These are phyloP conservation scores for Nerophis lumbriciformis DNA, from an alignment of 2,113 vertebrate genomes.

Conservation along the genomic window DNA sequence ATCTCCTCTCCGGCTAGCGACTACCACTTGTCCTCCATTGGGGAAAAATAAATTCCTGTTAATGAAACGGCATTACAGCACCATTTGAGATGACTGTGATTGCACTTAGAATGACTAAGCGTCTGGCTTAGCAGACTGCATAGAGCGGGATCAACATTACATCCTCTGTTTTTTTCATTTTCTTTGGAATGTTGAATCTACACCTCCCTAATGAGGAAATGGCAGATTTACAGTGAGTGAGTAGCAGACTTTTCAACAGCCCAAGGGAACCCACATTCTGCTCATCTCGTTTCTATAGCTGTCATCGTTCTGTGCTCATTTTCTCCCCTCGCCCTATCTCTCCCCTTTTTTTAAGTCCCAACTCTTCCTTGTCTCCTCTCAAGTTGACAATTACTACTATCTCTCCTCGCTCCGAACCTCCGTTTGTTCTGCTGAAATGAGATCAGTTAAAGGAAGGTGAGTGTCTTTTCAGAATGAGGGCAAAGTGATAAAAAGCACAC, in stretches of 20 bases:
- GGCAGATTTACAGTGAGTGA: conserved; percentile 38
- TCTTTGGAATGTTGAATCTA: conserved; percentile 55
- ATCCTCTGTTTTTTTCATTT: conserved; percentile 55
- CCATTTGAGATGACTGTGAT: conserved; percentile 59
- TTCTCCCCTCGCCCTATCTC: conserved; percentile 23
- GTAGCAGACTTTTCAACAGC: conserved; percentile 44
- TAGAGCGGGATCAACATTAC: conserved; percentile 50
- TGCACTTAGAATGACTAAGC: conserved; percentile 63
- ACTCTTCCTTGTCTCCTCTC: conserved; percentile 50
- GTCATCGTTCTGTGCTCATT: conserved; percentile 41
- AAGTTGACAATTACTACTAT: conserved; percentile 63
- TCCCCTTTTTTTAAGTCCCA: conserved; percentile 25
- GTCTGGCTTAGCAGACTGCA: conserved; percentile 32
- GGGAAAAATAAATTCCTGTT: conserved; percentile 33
- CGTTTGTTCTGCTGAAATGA: conserved; percentile 66
- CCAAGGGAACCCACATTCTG: conserved; percentile 53
- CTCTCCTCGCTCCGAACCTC: conserved; percentile 38
- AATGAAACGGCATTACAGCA: conserved; percentile 64
- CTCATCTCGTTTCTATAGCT: conserved; percentile 50
- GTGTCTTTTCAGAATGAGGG: conserved; percentile 61
- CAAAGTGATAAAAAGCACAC: conserved; percentile 51
- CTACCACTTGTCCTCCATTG: conserved; percentile 35
- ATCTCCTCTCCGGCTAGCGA: conserved; percentile 49
- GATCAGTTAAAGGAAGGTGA: conserved; percentile 69
- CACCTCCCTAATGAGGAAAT: conserved; percentile 51